Evolutionary conservation across 2,797 vertebrate species (phyloP).

Genomic region (Psittacula derbiana): DNA sequence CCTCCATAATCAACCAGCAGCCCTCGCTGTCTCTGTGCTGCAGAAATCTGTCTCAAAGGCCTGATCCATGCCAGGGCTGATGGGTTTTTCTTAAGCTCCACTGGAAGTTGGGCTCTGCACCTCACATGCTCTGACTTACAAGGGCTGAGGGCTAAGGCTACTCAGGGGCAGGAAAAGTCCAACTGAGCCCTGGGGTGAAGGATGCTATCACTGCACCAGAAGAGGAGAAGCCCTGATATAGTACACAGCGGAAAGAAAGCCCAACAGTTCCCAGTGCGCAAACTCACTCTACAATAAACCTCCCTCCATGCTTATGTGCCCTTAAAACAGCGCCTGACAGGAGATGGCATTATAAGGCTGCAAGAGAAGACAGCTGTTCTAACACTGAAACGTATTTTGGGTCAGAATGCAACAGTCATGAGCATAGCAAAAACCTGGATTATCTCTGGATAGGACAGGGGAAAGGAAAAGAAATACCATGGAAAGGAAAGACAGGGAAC

Average conservation of each 20-base stretch:
- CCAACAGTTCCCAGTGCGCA: neutral
- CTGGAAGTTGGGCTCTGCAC: neutral
- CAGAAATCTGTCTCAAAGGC: neutral
- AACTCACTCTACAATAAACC: neutral
- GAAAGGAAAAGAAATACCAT: neutral
- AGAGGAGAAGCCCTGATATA: neutral
- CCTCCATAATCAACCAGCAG: neutral
- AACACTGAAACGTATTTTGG: neutral
- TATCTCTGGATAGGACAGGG: neutral
- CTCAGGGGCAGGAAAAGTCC: neutral
- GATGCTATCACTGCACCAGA: no score
- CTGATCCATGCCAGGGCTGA: neutral
- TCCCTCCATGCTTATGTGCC: neutral
- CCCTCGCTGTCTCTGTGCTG: neutral
- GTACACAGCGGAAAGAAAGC: neutral
- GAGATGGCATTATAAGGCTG: neutral
- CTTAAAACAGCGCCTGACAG: neutral
- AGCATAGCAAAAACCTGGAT: neutral
- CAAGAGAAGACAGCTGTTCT: neutral
- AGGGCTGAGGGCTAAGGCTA: neutral
- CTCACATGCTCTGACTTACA: fast-evolving
- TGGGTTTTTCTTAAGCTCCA: neutral
- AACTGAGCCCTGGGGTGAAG: neutral
- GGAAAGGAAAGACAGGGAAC: neutral
- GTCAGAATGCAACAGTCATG: neutral